Percentiles rank a stretch among this genome's conserved stretches.
Evolutionary conservation across 1,140 invertebrate species (phyloP).

Genomic region (Heliconius hermathena): DNA sequence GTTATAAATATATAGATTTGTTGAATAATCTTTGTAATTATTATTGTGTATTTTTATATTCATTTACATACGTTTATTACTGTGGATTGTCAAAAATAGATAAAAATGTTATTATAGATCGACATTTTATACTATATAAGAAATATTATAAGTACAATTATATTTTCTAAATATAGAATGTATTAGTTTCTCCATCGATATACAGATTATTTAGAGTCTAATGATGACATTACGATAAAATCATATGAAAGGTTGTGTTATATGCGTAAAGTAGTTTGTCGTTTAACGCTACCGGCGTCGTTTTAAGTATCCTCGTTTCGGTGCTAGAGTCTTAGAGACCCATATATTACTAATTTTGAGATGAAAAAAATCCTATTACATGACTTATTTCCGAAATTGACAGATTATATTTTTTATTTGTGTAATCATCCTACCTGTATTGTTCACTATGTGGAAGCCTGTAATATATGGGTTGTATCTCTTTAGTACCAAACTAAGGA

Average conservation of each 20-base stretch:
- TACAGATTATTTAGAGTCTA: background rate
- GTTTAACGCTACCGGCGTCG: background rate
- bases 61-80: background rate
- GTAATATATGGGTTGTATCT: no score
- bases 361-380: no score
- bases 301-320: no score
- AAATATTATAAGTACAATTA: background rate
- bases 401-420: no score
- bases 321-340: no score
- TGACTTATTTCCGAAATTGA: no score
- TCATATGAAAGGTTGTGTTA: background rate
- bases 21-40: background rate
- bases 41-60: constrained; percentile 1
- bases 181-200: constrained; percentile 5
- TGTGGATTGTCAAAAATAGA: background rate
- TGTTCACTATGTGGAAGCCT: no score
- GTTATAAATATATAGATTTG: background rate
- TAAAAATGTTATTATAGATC: background rate
- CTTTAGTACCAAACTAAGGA: no score
- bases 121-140: background rate
- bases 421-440: no score
- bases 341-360: no score
- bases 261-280: background rate
- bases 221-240: background rate
- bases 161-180: background rate